Conservation (phyloP, 2,888 invertebrate species). For the Sturmia bella region DNA sequence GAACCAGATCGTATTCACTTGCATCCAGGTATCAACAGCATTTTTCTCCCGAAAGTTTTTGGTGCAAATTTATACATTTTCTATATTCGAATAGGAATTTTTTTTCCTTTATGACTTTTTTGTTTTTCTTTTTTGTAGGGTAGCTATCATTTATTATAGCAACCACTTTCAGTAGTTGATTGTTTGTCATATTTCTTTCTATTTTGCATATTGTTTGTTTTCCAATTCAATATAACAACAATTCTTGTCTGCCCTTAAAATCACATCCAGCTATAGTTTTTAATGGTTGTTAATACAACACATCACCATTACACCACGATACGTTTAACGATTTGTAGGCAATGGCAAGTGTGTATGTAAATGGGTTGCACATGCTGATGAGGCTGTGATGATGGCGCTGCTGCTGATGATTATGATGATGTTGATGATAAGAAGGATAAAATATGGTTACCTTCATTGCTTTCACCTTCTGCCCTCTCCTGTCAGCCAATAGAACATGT, state of each 20-base stretch:
- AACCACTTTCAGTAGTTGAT: conserved; percentile 31
- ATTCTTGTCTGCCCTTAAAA: conserved; percentile 58
- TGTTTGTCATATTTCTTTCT: conserved; percentile 31
- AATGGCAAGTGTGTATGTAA: not conserved
- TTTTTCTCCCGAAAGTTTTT: too few relatives aligned
- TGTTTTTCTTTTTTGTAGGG: conserved; percentile 5
- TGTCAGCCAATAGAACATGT: conserved; percentile 50
- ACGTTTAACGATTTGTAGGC: conserved; percentile 16
- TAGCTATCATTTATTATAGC: conserved; percentile 20
- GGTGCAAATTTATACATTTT: too few relatives aligned
- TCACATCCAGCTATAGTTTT: conserved; percentile 54
- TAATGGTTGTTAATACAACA: conserved; percentile 58
- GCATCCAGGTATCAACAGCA: too few relatives aligned
- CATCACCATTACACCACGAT: conserved; percentile 29
- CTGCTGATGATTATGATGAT: conserved; percentile 16
- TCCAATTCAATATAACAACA: conserved; percentile 44
- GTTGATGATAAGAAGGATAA: conserved; percentile 11
- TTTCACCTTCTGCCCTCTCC: conserved; percentile 1
- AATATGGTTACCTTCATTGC: conserved; percentile 15
- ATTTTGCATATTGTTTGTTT: conserved; percentile 13
- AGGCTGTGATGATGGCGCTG: conserved; percentile 11
- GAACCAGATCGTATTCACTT: too few relatives aligned
- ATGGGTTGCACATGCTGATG: conserved; percentile 1
- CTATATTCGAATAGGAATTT: too few relatives aligned
- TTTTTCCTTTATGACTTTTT: too few relatives aligned